A percentile compares a stretch with the other conserved stretches of the same genome.
These are phyloP conservation scores for Alcedo atthis DNA, from an alignment of 2,797 vertebrate genomes.

Conservation along the genomic window DNA sequence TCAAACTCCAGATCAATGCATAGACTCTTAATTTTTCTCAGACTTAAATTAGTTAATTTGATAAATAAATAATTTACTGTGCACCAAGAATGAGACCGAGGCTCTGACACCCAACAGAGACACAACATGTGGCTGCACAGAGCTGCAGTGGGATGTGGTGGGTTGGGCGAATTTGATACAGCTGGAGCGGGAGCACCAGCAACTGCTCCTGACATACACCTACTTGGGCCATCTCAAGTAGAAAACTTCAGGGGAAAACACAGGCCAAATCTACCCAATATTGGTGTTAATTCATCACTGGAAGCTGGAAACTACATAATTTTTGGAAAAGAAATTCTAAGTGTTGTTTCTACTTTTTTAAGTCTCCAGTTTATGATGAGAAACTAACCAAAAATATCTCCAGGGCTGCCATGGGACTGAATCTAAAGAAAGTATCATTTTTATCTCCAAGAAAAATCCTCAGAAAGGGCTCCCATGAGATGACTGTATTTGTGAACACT, in stretches of 20 bases:
- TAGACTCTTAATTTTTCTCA: background rate
- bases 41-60: background rate
- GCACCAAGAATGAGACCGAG: background rate
- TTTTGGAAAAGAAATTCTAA: background rate
- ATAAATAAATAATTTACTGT: background rate
- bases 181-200: background rate
- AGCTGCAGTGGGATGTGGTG: fast-evolving
- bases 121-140: fast-evolving
- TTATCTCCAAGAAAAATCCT: background rate
- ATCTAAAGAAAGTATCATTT: slow-evolving; percentile 36
- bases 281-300: background rate
- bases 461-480: background rate
- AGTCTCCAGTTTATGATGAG: background rate
- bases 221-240: background rate
- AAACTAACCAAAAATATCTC: slow-evolving; percentile 12
- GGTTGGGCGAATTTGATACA: background rate
- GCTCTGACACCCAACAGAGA: background rate
- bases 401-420: background rate
- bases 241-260: background rate
- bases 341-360: background rate
- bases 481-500: background rate
- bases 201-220: background rate
- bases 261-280: background rate
- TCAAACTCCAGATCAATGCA: background rate
- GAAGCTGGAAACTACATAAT: background rate